Evolutionary conservation across 2,888 invertebrate species (phyloP), one percentile per base, ranked within the genome.

Genomic region (Caenorhabditis doughertyi): DNA sequence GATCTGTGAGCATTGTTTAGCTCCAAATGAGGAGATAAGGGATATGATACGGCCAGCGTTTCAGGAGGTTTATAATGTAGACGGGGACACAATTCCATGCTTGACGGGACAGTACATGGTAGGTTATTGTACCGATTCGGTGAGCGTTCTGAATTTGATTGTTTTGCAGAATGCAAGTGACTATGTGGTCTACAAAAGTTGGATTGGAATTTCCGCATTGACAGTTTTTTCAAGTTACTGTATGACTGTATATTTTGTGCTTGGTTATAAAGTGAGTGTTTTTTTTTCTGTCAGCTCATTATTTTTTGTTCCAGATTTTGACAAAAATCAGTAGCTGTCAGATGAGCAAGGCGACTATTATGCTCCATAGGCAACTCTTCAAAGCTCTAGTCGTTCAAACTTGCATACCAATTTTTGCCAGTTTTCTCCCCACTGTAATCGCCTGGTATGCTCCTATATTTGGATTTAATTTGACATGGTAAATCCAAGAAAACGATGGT

Each of bases 351-450:
- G n/a, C n/a, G 0, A 64, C 47, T 4, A 29, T 49, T n/a, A 2
- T 2, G 23, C 47, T 72, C 4, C 60, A 72, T 35, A 23, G 72
- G 2, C 60, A 72, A 53, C 72, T 72, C 4, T 72, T 72, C 72
- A 72, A 72, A 42, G 60, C 72, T 0, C 51, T 72, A 0, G 58
- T 72, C 0, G 27, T 62, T 23, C 72, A 72, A 39, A 72, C 67
- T 1, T 67, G 67, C 25, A 67, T 67, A n/a, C 67, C 67, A 16
- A 67, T 67, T 3, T 51, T 67, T 9, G 67, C 67, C n/a, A 67
- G 67, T 16, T 67, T 67, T 23, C 32, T 53, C 1, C 67, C 67
- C 11, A 67, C 67, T 9, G 67, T 67, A n/a, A 67, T 67, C 8
- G 67, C 67, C 1, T 67, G 67, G 67, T 67, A 67, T 23, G 51